Evolutionary conservation across 92 coral and sea anemone genomes (phyloP), one percentile per base, ranked within the genome.

Genomic region (Muricea muricata): DNA sequence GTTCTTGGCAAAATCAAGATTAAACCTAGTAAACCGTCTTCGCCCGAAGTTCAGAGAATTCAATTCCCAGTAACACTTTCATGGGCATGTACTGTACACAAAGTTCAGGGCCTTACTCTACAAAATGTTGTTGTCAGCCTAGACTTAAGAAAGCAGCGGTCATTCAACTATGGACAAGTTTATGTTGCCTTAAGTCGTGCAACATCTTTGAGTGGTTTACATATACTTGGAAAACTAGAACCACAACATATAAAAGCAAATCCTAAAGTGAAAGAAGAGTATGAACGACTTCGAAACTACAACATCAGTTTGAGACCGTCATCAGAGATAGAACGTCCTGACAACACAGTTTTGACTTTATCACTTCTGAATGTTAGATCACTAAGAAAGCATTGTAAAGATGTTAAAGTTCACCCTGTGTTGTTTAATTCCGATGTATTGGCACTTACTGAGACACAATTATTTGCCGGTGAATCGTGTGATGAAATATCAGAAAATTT

Each of bases 151-250:
- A 89, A 68, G 35, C 96, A 92, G 68, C 87, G 31, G n/a, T n/a
- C n/a, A n/a, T n/a, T n/a, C n/a, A n/a, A n/a, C n/a, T n/a, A n/a
- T n/a, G n/a, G n/a, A n/a, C n/a, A n/a, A n/a, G n/a, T n/a, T n/a
- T n/a, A n/a, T n/a, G n/a, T n/a, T n/a, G n/a, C n/a, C n/a, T n/a
- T 93, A 34, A 90, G 92, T 37, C 71, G 92, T 12, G 84, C 93
- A 37, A 88, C 80, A 0, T 75, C 92, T 9, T 60, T 92, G 11
- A 30, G 77, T 17, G 96, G 96, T 2, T 24, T 92, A 23, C 69
- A 85, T 42, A 78, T 82, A 25, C 34, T 90, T 7, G 93, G 97
- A 83, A 46, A 78, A 72, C 87, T 37, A 89, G 65, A n/a, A n/a
- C n/a, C n/a, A n/a, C n/a, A n/a, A n/a, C n/a, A n/a, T n/a, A n/a